These are phyloP conservation scores for Meriones unguiculatus DNA, from an alignment of 2,113 vertebrate species.

Conservation along the genomic window DNA sequence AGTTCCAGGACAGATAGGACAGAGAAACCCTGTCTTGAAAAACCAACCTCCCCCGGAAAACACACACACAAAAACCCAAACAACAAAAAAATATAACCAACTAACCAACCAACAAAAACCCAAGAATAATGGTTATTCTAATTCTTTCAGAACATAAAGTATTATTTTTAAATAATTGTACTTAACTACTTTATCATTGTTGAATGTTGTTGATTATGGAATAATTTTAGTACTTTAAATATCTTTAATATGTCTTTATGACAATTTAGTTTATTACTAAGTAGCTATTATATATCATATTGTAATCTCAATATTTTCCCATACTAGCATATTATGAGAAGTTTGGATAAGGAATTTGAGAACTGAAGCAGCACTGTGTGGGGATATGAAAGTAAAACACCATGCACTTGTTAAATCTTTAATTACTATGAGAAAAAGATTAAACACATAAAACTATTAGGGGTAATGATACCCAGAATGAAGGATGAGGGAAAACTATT, in stretches of 20 bases:
- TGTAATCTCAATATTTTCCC: conserved; percentile 27
- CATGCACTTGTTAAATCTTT: conserved; percentile 31
- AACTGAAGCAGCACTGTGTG: background rate
- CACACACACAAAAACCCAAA: background rate
- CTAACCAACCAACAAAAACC: background rate
- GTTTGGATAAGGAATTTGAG: conserved; percentile 26
- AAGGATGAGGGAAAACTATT: conserved; percentile 23
- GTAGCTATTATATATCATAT: background rate
- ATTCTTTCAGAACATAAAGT: background rate
- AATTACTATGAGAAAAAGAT: background rate
- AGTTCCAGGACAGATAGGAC: background rate
- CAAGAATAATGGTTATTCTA: background rate
- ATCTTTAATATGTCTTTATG: conserved; percentile 21
- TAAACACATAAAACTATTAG: conserved; percentile 10
- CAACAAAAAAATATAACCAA: background rate
- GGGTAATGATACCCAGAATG: background rate
- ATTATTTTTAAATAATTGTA: background rate
- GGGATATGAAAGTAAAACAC: conserved; percentile 8
- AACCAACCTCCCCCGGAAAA: background rate
- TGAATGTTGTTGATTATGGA: conserved; percentile 15
- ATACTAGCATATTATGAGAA: background rate
- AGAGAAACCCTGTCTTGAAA: background rate
- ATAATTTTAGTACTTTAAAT: conserved; percentile 41
- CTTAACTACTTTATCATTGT: conserved; percentile 1
- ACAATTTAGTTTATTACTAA: background rate